Base-by-base conservation (phyloP, 1,140 invertebrate species). In the Arion vulgaris region DNA sequence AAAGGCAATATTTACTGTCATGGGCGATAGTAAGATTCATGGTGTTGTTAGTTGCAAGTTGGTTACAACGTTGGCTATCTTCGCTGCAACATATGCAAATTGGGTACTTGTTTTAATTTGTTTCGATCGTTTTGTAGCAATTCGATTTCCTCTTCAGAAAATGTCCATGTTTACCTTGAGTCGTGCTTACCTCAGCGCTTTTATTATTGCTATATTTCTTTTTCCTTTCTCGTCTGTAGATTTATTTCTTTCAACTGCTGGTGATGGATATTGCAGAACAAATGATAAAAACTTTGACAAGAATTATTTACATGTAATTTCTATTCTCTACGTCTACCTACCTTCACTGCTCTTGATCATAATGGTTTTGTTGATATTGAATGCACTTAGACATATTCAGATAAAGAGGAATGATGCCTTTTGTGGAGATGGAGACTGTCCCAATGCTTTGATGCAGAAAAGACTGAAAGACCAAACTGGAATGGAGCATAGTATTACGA, bases 101-200 rank as follows among this genome's bases (percentile, higher is more conserved):
- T 89, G 88, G 88, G 82, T 87, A 38, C 79, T 89, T 0, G 88
- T 89, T 19, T 82, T 83, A 26, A 87, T 89, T 84, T 86, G 85
- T 17, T 53, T 85, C 0, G 88, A 89, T 78, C 71, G 88, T 9
- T 87, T 87, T 45, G 76, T 89, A 9, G 85, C 88, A 2, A 79
- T 89, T 9, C 84, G 77, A 77, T 88, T 86, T 53, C 88, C 87
- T 0, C 66, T 88, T 1, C 81, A 84, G 71, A 84, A 87, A 2
- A 84, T 80, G 34, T 41, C n/a, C 23, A 71, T 66, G n/a, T 83
- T 69, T 45, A 77, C 66, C 23, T 71, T 73, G 36, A 77, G 83
- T 0, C 62, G 77, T 36, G 72, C 82, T 1, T 68, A 69, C 0
- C 38, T 87, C 23, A 49, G 80, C 1, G 76, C 85, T 26, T 57